Base-by-base conservation (phyloP, 2,888 invertebrate genomes). In the Tiphia femorata region DNA sequence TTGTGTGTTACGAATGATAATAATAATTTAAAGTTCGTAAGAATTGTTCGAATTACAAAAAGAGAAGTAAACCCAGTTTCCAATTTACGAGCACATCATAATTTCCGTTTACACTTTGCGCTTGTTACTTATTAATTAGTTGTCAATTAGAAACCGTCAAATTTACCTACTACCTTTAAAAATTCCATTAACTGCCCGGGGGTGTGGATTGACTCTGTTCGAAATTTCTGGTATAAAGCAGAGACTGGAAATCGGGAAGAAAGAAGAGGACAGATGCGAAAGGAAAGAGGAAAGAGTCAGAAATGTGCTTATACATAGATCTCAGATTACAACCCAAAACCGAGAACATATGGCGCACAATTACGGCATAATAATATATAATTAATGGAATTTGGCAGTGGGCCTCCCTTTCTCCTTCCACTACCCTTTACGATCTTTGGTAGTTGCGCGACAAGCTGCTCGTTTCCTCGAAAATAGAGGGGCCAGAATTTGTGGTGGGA, bases 321-420 rank as follows among this genome's bases (percentile, higher is more conserved):
- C n/a, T n/a, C n/a, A n/a, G n/a, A n/a, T n/a, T n/a, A n/a, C 54
- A 70, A 56, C 58, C 54, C 59, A 62, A 63, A 64, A 47, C 33
- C 52, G 49, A 62, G 62, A 67, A 69, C 67, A 70, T 60, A 75
- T 67, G 74, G 64, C 58, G 58, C 40, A 49, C 64, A 67, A 76
- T 75, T 77, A 67, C 62, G 58, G 37, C 43, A 50, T 77, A 75
- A 75, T 75, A 61, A 65, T 67, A 70, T 62, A 67, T 63, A 72
- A 75, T 75, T 75, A 75, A 73, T 69, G 64, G 54, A 59, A 64
- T 62, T 65, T 51, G 51, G 44, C 35, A 14, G 25, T 35, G 58
- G 49, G 23, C 6, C 27, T 4, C 42, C 12, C 23, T 17, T 21
- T 23, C 21, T 12, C 14, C 10, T 2, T 38, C 20, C 2, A 5